A percentile compares a stretch with the other conserved stretches of the same genome.
These are phyloP conservation scores for Bothrops jararaca DNA, from an alignment of 2,113 vertebrate genomes.

Conservation along the genomic window DNA sequence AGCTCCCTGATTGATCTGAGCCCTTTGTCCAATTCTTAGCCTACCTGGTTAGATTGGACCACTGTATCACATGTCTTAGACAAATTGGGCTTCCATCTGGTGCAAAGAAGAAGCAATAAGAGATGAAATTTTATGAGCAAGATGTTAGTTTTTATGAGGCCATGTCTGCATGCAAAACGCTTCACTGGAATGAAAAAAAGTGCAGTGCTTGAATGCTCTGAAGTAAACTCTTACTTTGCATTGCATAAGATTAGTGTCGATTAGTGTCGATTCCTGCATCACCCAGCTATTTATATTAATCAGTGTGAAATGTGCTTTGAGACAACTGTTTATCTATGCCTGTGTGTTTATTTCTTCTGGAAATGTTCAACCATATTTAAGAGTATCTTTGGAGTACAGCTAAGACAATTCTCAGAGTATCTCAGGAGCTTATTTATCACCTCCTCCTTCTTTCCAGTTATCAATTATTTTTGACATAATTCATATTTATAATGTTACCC, in stretches of 20 bases:
- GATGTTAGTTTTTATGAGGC: not conserved
- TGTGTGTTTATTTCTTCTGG: not conserved
- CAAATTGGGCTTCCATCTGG: not conserved
- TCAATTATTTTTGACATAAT: not conserved
- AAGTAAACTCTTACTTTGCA: not conserved
- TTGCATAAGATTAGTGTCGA: not conserved
- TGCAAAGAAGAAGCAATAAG: not conserved
- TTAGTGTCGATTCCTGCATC: not conserved
- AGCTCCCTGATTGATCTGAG: not conserved
- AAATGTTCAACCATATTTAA: not conserved
- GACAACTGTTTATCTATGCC: not conserved
- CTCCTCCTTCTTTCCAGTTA: not conserved
- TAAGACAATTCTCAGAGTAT: not conserved
- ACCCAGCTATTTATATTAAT: not conserved
- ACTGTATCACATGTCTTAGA: not conserved
- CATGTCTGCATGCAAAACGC: not conserved
- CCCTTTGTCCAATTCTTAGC: not conserved
- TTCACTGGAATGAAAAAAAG: not conserved
- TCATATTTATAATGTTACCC: not conserved
- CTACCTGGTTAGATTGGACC: not conserved
- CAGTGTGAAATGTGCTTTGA: not conserved
- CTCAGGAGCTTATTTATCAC: not conserved
- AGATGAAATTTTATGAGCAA: not conserved
- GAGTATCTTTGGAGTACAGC: not conserved
- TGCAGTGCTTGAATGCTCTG: not conserved